phyloP scores from a whole-genome alignment of 2,888 invertebrate genomes.

The Melieria picta region DNA sequence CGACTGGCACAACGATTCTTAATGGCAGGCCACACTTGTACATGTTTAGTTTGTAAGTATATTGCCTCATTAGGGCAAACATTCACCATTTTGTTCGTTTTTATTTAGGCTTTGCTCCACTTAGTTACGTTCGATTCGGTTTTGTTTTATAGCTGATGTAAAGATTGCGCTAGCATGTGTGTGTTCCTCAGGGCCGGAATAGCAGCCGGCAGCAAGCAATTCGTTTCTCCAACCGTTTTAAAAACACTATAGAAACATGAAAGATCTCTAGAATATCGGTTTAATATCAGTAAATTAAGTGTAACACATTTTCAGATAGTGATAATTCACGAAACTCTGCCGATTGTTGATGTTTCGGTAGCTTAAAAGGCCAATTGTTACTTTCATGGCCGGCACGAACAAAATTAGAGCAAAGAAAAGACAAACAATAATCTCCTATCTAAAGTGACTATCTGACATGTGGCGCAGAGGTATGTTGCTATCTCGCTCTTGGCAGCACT shows the following conservation, averaged over 20 bases:
- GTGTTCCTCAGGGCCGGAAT: no score
- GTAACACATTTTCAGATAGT: conserved; percentile 35
- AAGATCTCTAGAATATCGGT: conserved; percentile 20
- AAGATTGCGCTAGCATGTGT: no score
- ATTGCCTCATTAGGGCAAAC: no score
- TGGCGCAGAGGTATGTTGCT: conserved; percentile 13
- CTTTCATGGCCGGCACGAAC: background rate
- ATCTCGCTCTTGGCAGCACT: no score
- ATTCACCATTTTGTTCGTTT: background rate
- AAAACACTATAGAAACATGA: conserved; percentile 21
- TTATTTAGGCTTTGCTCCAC: background rate
- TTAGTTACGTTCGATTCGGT: background rate
- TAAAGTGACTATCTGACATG: conserved; percentile 38
- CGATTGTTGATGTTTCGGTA: background rate
- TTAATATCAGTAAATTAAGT: conserved; percentile 39
- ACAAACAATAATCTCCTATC: conserved; percentile 31
- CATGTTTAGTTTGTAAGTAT: no score
- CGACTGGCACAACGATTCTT: no score
- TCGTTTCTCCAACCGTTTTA: background rate
- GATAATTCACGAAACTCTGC: background rate
- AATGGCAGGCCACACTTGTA: no score
- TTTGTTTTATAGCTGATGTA: background rate
- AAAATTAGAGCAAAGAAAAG: conserved; percentile 12
- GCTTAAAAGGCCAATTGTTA: background rate
- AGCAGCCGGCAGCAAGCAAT: background rate